Base-by-base conservation (phyloP, 2,888 invertebrate species). In the Encarsia formosa region DNA sequence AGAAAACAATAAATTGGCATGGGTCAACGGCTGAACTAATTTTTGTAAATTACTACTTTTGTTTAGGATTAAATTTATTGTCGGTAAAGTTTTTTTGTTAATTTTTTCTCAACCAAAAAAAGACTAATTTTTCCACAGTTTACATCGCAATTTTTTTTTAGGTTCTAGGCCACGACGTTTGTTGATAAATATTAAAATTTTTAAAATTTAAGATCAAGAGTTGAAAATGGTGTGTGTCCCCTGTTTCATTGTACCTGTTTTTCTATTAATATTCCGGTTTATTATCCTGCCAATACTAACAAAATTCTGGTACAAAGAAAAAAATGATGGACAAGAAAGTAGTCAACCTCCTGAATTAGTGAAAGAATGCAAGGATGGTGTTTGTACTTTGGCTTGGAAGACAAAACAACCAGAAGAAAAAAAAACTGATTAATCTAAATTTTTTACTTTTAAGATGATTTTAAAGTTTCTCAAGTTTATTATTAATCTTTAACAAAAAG, bases 171-270 rank as follows among this genome's bases (percentile, higher is more conserved):
- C n/a, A n/a, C n/a, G n/a, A n/a, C n/a, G n/a, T n/a, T n/a, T n/a
- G n/a, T n/a, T n/a, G n/a, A n/a, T n/a, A n/a, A n/a, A n/a, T n/a
- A n/a, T n/a, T n/a, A n/a, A 39, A 39, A 39, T 22, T 39, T 11
- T n/a, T 39, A 4, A 23, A 39, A 24, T 2, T 20, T 24, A 63
- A 58, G 53, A n/a, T n/a, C n/a, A n/a, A n/a, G n/a, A n/a, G n/a
- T n/a, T n/a, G n/a, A n/a, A n/a, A n/a, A 87, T 88, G 88, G 88
- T 87, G 61, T 91, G 91, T 69, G 80, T 91, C 53, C 90, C 91
- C 18, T 93, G 92, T 71, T 86, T 92, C 63, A 83, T 91, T 57
- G 84, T 92, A 69, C 92, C 92, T 2, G 75, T 91, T 54, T 75
- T 92, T 38, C 77, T 93, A 13, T 87, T 86, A 65, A 79, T 93